Percentiles rank a stretch among this genome's conserved stretches.
Evolutionary conservation across 2,113 vertebrate genomes (phyloP).

Genomic region (Triplophysa rosa): DNA sequence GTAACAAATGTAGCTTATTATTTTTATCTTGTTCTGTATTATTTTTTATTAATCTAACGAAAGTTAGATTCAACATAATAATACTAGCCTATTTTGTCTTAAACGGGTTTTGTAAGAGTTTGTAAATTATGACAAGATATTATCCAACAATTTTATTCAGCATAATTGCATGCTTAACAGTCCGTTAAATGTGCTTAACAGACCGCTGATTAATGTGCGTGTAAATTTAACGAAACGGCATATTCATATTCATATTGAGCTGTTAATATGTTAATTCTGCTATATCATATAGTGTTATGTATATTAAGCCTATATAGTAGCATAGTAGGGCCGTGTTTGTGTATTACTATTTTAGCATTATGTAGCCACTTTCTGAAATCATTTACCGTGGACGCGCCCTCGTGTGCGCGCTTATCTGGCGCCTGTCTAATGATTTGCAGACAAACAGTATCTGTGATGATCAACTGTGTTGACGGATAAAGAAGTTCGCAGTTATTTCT

Average conservation of each 20-base stretch:
- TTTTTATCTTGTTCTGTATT: too few species aligned
- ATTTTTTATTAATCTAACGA: too few species aligned
- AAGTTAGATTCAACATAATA: too few species aligned
- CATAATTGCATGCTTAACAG: background rate
- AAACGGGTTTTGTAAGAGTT: too few species aligned
- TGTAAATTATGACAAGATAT: too few species aligned
- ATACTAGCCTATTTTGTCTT: too few species aligned
- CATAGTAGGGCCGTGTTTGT: too few species aligned
- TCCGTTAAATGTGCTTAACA: background rate
- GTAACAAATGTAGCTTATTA: too few species aligned
- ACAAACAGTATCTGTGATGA: constrained; percentile 35
- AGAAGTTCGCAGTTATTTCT: constrained; percentile 27
- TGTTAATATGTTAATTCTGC: background rate
- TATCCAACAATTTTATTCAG: background rate
- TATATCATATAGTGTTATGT: too few species aligned
- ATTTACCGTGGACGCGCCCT: constrained; percentile 16
- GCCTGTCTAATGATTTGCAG: constrained; percentile 47
- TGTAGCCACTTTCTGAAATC: constrained; percentile 2
- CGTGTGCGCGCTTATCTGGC: constrained; percentile 21
- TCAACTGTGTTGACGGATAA: background rate
- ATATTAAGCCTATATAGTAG: too few species aligned
- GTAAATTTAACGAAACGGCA: background rate
- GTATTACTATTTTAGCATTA: background rate
- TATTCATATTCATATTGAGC: background rate
- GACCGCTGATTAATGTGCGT: background rate